Evolutionary conservation across 2,797 vertebrate species (phyloP).

Genomic region (Clamator glandarius): DNA sequence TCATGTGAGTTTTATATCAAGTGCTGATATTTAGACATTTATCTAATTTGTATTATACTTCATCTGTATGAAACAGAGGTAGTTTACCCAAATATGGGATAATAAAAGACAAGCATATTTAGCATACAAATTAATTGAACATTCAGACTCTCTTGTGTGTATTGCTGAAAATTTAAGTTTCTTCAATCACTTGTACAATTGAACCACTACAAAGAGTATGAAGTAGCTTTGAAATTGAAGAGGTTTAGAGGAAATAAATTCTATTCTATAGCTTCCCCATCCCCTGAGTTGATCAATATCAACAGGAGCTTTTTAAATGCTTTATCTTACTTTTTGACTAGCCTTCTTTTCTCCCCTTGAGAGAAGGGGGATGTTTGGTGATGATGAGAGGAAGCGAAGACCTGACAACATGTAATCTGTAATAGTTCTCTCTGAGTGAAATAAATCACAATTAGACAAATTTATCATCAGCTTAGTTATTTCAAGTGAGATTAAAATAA

Average conservation of each 20-base stretch:
- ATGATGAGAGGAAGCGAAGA: not conserved
- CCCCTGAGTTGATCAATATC: not conserved
- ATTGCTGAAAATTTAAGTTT: not conserved
- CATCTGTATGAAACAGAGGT: not conserved
- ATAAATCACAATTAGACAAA: not conserved
- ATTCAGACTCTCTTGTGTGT: accelerated
- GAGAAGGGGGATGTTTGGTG: not conserved
- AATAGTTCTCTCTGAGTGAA: not conserved
- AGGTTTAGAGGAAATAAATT: not conserved
- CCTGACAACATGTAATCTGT: not conserved
- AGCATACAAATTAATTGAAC: not conserved
- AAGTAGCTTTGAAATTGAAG: not conserved
- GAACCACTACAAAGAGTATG: not conserved
- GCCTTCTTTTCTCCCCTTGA: not conserved
- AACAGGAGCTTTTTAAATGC: not conserved
- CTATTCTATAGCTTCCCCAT: not conserved
- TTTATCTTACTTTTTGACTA: not conserved
- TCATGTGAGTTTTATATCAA: not conserved
- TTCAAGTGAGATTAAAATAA: not conserved
- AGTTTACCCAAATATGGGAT: not conserved
- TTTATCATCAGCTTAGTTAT: not conserved
- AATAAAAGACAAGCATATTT: not conserved
- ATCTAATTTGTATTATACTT: not conserved
- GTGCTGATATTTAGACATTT: not conserved
- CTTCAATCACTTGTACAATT: not conserved